phyloP scores from a whole-genome alignment of 2,888 invertebrate species.

The Apotomis turbidana region DNA sequence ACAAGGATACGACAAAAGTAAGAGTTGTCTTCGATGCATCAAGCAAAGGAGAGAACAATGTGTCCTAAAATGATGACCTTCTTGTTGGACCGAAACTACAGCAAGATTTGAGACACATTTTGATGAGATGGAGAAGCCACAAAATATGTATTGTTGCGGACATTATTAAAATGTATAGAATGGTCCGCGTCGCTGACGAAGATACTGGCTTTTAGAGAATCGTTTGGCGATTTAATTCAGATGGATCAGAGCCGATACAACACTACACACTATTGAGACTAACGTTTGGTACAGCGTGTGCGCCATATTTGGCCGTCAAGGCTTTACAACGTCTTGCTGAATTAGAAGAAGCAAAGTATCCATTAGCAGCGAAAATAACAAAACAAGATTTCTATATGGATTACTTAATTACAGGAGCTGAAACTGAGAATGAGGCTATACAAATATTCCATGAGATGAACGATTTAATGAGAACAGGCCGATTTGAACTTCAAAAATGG shows the following conservation, averaged over 20 bases:
- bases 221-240: conserved; percentile 7
- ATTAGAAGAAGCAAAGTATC: conserved; percentile 33
- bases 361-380: conserved; percentile 42
- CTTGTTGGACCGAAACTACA: conserved; percentile 16
- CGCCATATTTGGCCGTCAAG: conserved; percentile 21
- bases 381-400: conserved; percentile 44
- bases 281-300: conserved; percentile 11
- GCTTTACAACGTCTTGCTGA: conserved; percentile 38
- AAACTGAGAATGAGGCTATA: conserved; percentile 39
- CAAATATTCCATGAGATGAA: conserved; percentile 43
- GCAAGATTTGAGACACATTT: conserved; percentile 18
- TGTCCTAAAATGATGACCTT: conserved; percentile 11
- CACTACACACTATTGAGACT: conserved; percentile 9
- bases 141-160: too few relatives aligned
- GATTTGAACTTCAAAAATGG: conserved; percentile 47
- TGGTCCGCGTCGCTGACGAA: background rate
- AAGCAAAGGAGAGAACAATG: conserved; percentile 11
- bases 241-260: conserved; percentile 8
- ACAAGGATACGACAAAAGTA: conserved; percentile 15
- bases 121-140: conserved; percentile 5
- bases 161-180: too few relatives aligned
- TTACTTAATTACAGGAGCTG: conserved; percentile 33
- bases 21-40: conserved; percentile 13
- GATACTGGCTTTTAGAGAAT: conserved; percentile 2
- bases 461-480: conserved; percentile 43